Evolutionary conservation across 2,888 invertebrate species (phyloP), one percentile per base, ranked within the genome.

Genomic region (Andrena dorsata): DNA sequence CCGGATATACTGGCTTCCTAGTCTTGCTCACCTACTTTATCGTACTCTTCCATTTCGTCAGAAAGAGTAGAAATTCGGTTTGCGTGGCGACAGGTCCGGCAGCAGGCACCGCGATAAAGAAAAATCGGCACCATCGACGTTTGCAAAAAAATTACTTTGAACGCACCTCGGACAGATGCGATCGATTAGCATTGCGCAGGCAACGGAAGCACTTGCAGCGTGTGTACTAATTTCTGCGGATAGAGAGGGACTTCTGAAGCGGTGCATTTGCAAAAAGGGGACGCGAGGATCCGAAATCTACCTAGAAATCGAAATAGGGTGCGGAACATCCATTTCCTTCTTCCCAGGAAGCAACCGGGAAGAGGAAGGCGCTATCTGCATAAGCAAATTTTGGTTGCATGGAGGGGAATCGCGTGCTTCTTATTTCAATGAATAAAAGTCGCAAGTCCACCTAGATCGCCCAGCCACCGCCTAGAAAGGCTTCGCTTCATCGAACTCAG

Each of bases 1-100:
- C 93, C 93, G 93, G 93, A 93, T 93, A 93, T 92, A 92, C 89
- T 91, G 90, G 92, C 92, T 93, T 93, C 93, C 93, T 92, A 92
- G 92, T 91, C 90, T 92, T 92, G 90, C 92, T 92, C 92, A 92
- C 91, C 92, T 92, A 92, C 90, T 92, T 91, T 90, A 91, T 90
- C 84, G 74, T 80, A 74, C 86, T 77, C 87, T 89, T 89, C 85
- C 86, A 87, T 85, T 86, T 87, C 81, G 75, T 87, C 84, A 68
- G 80, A 86, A 87, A 88, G 63, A 76, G 60, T 74, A 76, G 63
- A 80, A 87, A 78, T 75, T 84, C 63, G 26, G 63, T 53, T n/a
- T 5, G 28, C 30, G 7, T 10, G 8, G 8, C 13, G 0, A 51
- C 7, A 6, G 13, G 16, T 41, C 60, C 3, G 0, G 8, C 28